Base-by-base conservation (phyloP, 2,888 invertebrate genomes). In the Gibbula magus region DNA sequence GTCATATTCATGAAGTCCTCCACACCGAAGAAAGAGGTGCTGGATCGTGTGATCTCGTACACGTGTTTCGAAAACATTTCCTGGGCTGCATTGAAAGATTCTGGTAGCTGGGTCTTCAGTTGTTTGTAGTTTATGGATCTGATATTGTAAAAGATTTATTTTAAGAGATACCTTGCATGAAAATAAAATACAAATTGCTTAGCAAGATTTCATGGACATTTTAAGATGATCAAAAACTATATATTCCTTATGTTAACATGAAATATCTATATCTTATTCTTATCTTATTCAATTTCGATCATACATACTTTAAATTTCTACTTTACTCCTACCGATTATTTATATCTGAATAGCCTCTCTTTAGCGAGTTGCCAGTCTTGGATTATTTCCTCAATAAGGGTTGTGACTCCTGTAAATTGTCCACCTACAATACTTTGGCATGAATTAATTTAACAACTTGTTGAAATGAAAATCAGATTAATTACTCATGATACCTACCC, bases 1-100 rank as follows among this genome's bases (percentile, higher is more conserved):
- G 87, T 85, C 89, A 90, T 89, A 8, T 87, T 87, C 83, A 89
- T 84, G 75, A 89, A 90, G 75, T 90, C 89, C 73, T 89, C 89
- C 7, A 89, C 84, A 25, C 89, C 89, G 79, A 90, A 90, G 81
- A 87, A 88, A 22, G 88, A 87, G 78, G 84, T 85, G 53, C 74
- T 79, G n/a, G 87, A 86, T 77, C 88, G 87, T 0, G 88, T 89
- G 29, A 90, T 87, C 39, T 90, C 88, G 82, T 89, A 90, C 35
- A 90, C 90, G 86, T 89, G 86, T 85, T 89, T 89, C 13, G 88
- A 82, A 82, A 88, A 90, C 77, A 84, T 81, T 77, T 89, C 90
- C 56, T 90, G 90, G 66, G 85, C 77, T 66, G 80, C 80, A 5
- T 86, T 81, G 66, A 90, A 85, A 77, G 84, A 82, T 75, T 86